Conservation (phyloP, 1,140 invertebrate genomes). For the Pseudomyrmex concolor region DNA sequence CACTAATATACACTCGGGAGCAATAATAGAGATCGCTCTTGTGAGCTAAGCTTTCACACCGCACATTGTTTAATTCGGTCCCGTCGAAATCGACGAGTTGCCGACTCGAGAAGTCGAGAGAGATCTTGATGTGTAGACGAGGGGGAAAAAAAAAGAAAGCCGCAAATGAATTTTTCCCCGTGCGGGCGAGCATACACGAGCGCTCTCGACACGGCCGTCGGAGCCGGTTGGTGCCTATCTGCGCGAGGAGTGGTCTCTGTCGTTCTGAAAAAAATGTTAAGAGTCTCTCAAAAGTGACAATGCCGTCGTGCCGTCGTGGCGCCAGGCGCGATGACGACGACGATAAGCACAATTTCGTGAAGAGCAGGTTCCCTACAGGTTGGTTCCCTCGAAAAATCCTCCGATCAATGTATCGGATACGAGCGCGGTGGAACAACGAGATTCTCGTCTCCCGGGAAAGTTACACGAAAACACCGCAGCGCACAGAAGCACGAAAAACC, state of each 20-base stretch:
- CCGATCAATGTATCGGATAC: conserved; percentile 15
- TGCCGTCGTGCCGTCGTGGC: conserved; percentile 63
- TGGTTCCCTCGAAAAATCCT: conserved; percentile 18
- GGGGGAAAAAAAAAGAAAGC: conserved; percentile 53
- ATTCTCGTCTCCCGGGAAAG: conserved; percentile 18
- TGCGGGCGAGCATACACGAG: conserved; percentile 80
- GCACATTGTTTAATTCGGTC: conserved; percentile 23
- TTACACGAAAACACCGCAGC: neutral
- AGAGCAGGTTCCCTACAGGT: neutral
- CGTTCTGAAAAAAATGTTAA: conserved; percentile 73
- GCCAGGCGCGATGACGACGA: conserved; percentile 72
- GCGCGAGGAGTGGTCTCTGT: conserved; percentile 75
- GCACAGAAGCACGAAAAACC: neutral
- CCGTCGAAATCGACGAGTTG: conserved; percentile 29
- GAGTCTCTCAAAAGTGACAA: conserved; percentile 79
- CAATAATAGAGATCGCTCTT: conserved; percentile 39
- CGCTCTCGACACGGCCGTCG: conserved; percentile 72
- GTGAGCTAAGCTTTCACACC: neutral
- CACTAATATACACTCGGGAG: conserved; percentile 14
- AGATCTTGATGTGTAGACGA: conserved; percentile 39
- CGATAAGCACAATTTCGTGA: conserved; percentile 68
- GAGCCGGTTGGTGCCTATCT: conserved; percentile 70
- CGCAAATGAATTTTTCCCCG: conserved; percentile 82
- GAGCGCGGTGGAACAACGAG: neutral
- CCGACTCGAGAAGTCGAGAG: conserved; percentile 17